Conservation (phyloP, 2,113 vertebrate genomes). For the Mungos mungo region DNA sequence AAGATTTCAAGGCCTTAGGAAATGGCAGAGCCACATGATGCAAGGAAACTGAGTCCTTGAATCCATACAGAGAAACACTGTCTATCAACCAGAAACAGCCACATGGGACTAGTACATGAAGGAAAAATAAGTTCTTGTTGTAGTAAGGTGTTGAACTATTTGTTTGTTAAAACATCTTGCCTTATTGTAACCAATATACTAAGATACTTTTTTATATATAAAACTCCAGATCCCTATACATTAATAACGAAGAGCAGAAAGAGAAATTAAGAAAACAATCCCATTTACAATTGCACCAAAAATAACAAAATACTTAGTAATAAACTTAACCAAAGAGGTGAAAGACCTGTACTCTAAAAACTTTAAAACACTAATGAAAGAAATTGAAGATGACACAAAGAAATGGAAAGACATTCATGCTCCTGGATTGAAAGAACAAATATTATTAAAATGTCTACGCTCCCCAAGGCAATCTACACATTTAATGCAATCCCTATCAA, state of each 20-base stretch:
- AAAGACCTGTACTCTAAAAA: background rate
- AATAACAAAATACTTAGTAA: background rate
- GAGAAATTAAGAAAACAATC: background rate
- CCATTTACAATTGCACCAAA: background rate
- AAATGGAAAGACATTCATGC: background rate
- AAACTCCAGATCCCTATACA: background rate
- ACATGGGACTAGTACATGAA: background rate
- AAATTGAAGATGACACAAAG: background rate
- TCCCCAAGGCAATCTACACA: background rate
- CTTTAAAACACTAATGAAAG: background rate
- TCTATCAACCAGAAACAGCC: background rate
- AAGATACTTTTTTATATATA: background rate
- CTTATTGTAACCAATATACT: background rate
- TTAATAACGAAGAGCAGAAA: background rate
- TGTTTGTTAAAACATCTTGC: background rate
- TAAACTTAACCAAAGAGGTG: background rate
- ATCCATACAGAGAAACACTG: background rate
- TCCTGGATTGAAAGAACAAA: background rate
- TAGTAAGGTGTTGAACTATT: background rate
- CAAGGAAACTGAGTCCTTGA: background rate
- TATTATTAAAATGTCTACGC: background rate
- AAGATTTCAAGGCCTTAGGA: background rate
- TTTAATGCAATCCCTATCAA: background rate
- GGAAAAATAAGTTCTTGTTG: background rate
- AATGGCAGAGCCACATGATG: background rate